Evolutionary conservation across 2,888 invertebrate species (phyloP).

Genomic region (Agriopis leucophaearia): DNA sequence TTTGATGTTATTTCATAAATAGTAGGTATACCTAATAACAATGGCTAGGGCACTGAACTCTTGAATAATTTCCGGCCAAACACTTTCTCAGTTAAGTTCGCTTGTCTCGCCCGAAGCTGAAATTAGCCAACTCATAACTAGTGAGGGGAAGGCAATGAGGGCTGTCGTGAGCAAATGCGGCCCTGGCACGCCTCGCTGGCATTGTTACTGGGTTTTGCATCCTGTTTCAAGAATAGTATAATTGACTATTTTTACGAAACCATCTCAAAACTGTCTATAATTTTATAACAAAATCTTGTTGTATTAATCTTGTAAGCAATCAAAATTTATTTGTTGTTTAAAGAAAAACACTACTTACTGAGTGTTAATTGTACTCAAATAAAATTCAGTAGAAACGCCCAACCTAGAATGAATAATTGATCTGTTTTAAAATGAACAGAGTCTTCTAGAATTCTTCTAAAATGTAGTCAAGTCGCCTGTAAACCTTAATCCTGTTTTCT

Average conservation of each 20-base stretch:
- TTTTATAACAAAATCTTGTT: too few relatives aligned
- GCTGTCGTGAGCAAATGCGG: constrained; percentile 6
- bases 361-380: too few relatives aligned
- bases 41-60: neutral
- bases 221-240: neutral
- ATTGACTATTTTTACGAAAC: neutral
- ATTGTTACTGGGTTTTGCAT: neutral
- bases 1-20: neutral
- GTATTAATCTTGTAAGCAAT: too few relatives aligned
- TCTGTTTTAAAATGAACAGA: neutral
- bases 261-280: too few relatives aligned
- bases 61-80: constrained; percentile 9
- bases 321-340: too few relatives aligned
- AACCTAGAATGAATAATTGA: too few relatives aligned
- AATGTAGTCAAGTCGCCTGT: neutral
- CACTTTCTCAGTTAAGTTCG: constrained; percentile 4
- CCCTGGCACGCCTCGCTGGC: neutral
- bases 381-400: too few relatives aligned
- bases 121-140: constrained; percentile 10
- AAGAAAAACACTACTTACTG: too few relatives aligned
- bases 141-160: neutral
- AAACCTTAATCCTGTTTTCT: neutral
- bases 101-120: neutral
- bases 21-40: neutral
- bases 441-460: too few relatives aligned